Evolutionary conservation across 2,888 invertebrate genomes (phyloP).

Genomic region (Scaptomyza caliginosa): DNA sequence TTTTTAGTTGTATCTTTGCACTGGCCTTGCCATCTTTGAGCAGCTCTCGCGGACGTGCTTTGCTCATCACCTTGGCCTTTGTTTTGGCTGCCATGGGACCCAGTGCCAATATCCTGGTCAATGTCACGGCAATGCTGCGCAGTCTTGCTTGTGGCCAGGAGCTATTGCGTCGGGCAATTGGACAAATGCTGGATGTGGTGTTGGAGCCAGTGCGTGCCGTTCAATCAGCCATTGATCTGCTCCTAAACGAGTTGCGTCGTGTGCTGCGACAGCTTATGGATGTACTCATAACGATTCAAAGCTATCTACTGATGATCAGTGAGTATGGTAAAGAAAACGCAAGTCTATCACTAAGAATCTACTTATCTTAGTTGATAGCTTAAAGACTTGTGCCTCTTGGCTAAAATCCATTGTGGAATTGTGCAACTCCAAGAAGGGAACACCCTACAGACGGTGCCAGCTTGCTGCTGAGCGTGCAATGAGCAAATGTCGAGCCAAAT

Average conservation of each 20-base stretch:
- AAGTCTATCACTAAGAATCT: too few relatives aligned
- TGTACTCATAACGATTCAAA: slow-evolving; percentile 86
- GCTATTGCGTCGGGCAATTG: slow-evolving; percentile 87
- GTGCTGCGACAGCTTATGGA: slow-evolving; percentile 87
- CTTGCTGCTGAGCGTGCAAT: slow-evolving; percentile 87
- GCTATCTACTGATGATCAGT: slow-evolving; percentile 87
- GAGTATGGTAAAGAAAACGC: slow-evolving; percentile 67
- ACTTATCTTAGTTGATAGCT: slow-evolving; percentile 86
- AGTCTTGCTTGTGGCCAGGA: slow-evolving; percentile 92
- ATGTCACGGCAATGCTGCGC: slow-evolving; percentile 89
- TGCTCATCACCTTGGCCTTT: slow-evolving; percentile 90
- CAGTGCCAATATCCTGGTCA: slow-evolving; percentile 89
- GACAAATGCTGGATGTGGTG: slow-evolving; percentile 87
- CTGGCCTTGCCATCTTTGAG: slow-evolving; percentile 91
- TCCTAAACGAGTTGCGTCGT: slow-evolving; percentile 86
- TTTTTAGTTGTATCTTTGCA: slow-evolving; percentile 87
- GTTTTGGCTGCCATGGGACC: slow-evolving; percentile 91
- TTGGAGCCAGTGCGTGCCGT: slow-evolving; percentile 89
- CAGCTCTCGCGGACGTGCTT: slow-evolving; percentile 90
- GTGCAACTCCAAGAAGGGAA: slow-evolving; percentile 91
- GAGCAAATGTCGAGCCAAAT: slow-evolving; percentile 86
- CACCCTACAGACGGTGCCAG: slow-evolving; percentile 90
- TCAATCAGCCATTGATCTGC: slow-evolving; percentile 87
- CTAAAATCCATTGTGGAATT: slow-evolving; percentile 87
- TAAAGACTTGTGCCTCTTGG: slow-evolving; percentile 90